Evolutionary conservation across 2,888 invertebrate species (phyloP), one percentile per base, ranked within the genome.

Genomic region (Anoplius nigerrimus): DNA sequence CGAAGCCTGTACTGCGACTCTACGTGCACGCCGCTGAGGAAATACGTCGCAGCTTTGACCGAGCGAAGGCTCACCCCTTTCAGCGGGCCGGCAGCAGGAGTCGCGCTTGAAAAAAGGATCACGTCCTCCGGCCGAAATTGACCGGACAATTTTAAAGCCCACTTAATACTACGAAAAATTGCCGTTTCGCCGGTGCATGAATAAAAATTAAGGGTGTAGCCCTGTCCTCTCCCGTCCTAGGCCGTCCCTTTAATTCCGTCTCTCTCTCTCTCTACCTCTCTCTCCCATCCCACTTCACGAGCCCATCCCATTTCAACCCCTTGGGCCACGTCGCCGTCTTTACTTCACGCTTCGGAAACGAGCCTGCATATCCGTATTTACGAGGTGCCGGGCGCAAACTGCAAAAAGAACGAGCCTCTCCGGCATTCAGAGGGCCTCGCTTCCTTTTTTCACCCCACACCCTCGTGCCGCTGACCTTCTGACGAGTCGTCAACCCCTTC

Each of bases 141-240:
- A 88, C 88, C 87, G 86, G 84, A 87, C 86, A 87, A 87, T 88
- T 88, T 88, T 86, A 85, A 86, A 88, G 88, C 87, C 82, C 82
- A 75, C 76, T 88, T 88, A 88, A 87, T 87, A 75, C 87, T 60
- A 84, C 82, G 88, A 89, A 89, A 89, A 89, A 89, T 89, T 87
- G 86, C 87, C 85, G 77, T 84, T 84, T 86, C 84, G 87, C 76
- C 80, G 84, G 84, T 78, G 85, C 86, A 88, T 88, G 88, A 88
- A 89, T 89, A 88, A 88, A 89, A 88, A 89, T 87, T 82, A 85
- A 83, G 53, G 21, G 43, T 18, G 21, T 20, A 5, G 21, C 15
- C 24, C 24, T 13, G 1, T 59, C 24, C n/a, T 34, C 11, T 34
- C 11, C 6, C 11, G 11, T 34, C 34, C 1, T 48, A 13, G 8